These are phyloP conservation scores for Spheniscus mendiculus DNA, from an alignment of 2,113 vertebrate genomes.

Conservation along the genomic window DNA sequence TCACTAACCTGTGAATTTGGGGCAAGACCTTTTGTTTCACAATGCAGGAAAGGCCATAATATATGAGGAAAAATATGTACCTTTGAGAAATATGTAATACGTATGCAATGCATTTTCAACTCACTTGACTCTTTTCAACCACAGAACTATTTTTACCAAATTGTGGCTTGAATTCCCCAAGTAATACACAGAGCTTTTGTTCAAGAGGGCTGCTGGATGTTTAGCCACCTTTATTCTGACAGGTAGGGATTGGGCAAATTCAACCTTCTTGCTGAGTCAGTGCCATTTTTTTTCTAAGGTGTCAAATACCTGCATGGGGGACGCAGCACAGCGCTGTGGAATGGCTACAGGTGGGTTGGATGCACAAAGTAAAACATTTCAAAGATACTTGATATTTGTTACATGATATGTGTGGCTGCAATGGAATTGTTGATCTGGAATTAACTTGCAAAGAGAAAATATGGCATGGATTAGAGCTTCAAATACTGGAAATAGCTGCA, in stretches of 20 bases:
- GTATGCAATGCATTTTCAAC: background rate
- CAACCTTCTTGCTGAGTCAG: background rate
- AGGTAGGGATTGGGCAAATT: background rate
- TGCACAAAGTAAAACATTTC: background rate
- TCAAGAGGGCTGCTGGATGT: background rate
- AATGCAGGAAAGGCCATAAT: background rate
- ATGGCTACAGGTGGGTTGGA: background rate
- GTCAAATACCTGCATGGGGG: background rate
- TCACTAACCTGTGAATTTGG: background rate
- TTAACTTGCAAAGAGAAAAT: background rate
- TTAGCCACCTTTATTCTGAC: background rate
- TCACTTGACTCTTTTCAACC: background rate
- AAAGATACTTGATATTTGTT: background rate
- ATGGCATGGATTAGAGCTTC: fast-evolving
- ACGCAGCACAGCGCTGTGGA: fast-evolving
- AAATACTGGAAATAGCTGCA: background rate
- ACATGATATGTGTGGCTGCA: fast-evolving
- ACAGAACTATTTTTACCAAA: background rate
- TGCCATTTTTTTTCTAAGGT: background rate
- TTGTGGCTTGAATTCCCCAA: background rate
- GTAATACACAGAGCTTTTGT: background rate
- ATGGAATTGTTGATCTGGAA: background rate
- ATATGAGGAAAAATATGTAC: fast-evolving
- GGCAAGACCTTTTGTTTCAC: background rate
- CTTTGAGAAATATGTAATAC: background rate